Base-by-base conservation (phyloP, 2,113 vertebrate genomes). In the Notothenia rossii region DNA sequence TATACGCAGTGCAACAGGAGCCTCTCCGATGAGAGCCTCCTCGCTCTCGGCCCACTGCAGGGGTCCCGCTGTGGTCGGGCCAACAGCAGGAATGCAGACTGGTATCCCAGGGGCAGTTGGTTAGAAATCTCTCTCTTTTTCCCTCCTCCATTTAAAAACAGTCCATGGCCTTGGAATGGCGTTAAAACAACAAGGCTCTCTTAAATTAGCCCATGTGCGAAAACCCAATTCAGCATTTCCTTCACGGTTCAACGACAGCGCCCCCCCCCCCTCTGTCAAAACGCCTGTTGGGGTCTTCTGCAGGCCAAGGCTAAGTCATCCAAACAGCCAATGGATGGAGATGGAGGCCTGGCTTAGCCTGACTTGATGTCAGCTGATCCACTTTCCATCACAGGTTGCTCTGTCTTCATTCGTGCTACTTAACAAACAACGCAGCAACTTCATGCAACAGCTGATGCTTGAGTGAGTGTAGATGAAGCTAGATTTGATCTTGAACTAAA, bases 181-280 rank as follows among this genome's bases (percentile, higher is more conserved):
- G 77, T 58, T 87, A 81, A 87, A 88, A 81, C 79, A 89, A 89
- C 75, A 75, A 79, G 54, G 54, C 80, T 86, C 81, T 80, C 82
- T 87, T 81, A 80, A 90, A 88, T 87, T 85, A 84, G 83, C 54
- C 76, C 33, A 14, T 40, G 73, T 46, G 69, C 50, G 17, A 86
- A 86, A 84, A 70, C 67, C 74, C 75, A 76, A 79, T 84, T 88
- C 75, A 86, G 75, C 76, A 0, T 79, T 87, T 81, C 79, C 79
- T 75, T 77, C 68, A 69, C 20, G 6, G 67, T 81, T 88, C 80
- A 86, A 50, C 43, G 33, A 48, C 36, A 40, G 36, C 36, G 12
- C 49, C 70, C 78, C 62, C 75, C 54, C 66, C 10, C 10, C 65
- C 50, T 4, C 54, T 54, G 18, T 63, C 22, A 20, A 65, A 18